A percentile compares a stretch with the other conserved stretches of the same genome.
These are phyloP conservation scores for Axea sp. DNA, from an alignment of 2,888 invertebrate species.

Conservation along the genomic window DNA sequence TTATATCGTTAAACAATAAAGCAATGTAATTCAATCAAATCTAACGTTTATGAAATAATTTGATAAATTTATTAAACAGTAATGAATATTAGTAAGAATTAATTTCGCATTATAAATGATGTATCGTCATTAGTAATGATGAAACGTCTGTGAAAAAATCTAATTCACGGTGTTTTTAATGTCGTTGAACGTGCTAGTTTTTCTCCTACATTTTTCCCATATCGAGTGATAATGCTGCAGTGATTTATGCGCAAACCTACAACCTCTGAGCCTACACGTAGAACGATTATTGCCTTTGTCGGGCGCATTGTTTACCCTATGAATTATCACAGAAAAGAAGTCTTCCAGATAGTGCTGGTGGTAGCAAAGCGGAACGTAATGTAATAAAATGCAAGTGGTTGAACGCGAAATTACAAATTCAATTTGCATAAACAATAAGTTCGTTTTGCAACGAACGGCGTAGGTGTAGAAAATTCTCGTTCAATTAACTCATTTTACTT, in stretches of 20 bases:
- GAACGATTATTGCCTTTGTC: conserved; percentile 43
- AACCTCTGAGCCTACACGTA: conserved; percentile 35
- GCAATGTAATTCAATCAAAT: no score
- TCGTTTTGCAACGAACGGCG: no score
- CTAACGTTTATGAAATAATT: no score
- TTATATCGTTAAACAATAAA: no score
- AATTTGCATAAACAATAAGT: no score
- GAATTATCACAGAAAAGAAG: conserved; percentile 28
- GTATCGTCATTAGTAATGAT: conserved; percentile 13
- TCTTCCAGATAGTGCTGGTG: conserved; percentile 12
- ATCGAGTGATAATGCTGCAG: conserved; percentile 27
- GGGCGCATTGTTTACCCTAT: conserved; percentile 37
- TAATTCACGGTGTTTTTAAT: conserved; percentile 31
- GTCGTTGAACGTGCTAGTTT: conserved; percentile 21
- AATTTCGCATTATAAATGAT: conserved; percentile 11
- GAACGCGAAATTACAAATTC: conserved; percentile 23
- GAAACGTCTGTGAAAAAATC: conserved; percentile 16
- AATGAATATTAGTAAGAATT: no score
- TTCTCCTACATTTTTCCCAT: conserved; percentile 52
- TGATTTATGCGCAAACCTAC: conserved; percentile 56
- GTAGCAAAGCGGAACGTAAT: conserved; percentile 17
- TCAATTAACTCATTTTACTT: no score
- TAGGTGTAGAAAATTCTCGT: no score
- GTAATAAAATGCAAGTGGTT: no score
- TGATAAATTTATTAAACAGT: no score